phyloP scores from a whole-genome alignment of 92 coral and sea anemone genomes.

The Palythoa heliodiscus region DNA sequence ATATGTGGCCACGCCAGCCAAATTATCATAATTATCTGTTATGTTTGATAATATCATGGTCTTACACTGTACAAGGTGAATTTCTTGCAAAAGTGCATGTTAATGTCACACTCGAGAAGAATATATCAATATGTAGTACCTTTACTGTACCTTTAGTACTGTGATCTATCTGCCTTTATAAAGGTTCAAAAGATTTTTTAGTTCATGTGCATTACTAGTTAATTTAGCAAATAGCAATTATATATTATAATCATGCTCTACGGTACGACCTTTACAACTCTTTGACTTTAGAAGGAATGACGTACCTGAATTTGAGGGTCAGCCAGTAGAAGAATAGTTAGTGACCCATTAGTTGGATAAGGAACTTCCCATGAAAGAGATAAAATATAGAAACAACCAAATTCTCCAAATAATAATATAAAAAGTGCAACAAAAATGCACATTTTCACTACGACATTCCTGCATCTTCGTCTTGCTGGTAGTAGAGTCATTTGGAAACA shows the following conservation, averaged over 20 bases:
- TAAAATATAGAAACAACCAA: constrained; percentile 59
- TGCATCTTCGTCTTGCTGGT: constrained; percentile 19
- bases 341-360: constrained; percentile 44
- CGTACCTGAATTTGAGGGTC: constrained; percentile 93
- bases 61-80: no score
- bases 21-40: no score
- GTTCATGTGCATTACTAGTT: not conserved
- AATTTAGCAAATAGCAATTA: not conserved
- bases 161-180: no score
- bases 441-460: constrained; percentile 29
- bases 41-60: no score
- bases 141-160: no score
- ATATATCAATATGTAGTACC: no score
- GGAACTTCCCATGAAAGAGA: constrained; percentile 80
- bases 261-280: not conserved
- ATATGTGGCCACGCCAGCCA: no score
- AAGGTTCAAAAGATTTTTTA: not conserved
- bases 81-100: no score
- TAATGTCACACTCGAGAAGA: no score
- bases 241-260: no score
- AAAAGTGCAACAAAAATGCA: constrained; percentile 24
- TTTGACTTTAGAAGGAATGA: not conserved
- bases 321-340: constrained; percentile 70
- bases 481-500: not conserved
- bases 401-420: constrained; percentile 63